phyloP scores from a whole-genome alignment of 2,113 vertebrate genomes.

The Peromyscus leucopus region DNA sequence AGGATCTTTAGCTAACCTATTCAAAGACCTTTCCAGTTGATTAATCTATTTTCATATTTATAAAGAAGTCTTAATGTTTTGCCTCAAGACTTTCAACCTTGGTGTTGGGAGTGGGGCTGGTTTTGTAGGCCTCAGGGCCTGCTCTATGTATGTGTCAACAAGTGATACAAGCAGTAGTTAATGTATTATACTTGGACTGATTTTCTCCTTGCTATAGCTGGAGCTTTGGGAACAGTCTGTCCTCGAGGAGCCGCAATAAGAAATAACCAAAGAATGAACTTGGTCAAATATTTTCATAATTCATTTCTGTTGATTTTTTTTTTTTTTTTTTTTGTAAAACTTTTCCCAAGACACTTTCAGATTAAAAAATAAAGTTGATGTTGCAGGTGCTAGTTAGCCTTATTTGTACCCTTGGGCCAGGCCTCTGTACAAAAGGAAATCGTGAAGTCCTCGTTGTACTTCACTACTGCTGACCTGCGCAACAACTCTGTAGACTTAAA shows the following conservation, averaged over 20 bases:
- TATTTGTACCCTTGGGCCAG: neutral
- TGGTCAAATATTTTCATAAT: slow-evolving; percentile 89
- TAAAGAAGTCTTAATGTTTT: slow-evolving; percentile 93
- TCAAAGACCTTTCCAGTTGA: slow-evolving; percentile 90
- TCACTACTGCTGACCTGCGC: neutral
- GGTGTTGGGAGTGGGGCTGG: slow-evolving; percentile 90
- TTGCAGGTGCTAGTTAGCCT: slow-evolving; percentile 66
- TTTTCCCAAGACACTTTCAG: slow-evolving; percentile 88
- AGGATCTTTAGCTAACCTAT: slow-evolving; percentile 88
- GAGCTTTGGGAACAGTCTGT: slow-evolving; percentile 84
- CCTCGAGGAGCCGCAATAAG: slow-evolving; percentile 87
- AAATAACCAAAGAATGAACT: slow-evolving; percentile 93
- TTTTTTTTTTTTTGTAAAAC: slow-evolving; percentile 75
- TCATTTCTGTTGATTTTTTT: slow-evolving; percentile 87
- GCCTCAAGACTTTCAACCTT: slow-evolving; percentile 90
- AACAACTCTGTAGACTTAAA: neutral
- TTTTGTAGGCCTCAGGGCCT: slow-evolving; percentile 83
- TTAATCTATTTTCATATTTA: slow-evolving; percentile 97
- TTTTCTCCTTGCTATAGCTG: slow-evolving; percentile 82
- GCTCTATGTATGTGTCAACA: slow-evolving; percentile 87
- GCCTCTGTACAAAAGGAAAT: neutral
- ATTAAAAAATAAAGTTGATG: slow-evolving; percentile 87
- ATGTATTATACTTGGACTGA: slow-evolving; percentile 83
- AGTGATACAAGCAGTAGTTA: slow-evolving; percentile 77
- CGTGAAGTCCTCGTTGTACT: neutral